phyloP scores from a whole-genome alignment of 2,888 invertebrate genomes.

The Polyploca ridens region DNA sequence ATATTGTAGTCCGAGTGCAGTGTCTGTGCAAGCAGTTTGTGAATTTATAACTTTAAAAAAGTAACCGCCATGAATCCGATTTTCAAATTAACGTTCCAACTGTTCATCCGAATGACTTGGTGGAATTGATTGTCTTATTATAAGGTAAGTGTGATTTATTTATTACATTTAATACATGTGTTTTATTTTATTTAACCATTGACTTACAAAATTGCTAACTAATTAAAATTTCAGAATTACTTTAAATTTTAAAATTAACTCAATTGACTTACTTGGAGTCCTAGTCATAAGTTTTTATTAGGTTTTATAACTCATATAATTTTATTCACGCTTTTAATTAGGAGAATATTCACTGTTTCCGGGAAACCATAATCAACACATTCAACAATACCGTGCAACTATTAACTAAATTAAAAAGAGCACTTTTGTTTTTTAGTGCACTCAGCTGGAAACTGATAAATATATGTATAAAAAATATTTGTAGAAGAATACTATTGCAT shows the following conservation, averaged over 20 bases:
- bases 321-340: neutral
- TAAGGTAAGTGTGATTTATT: conserved; percentile 42
- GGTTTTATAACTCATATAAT: conserved; percentile 22
- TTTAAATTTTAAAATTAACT: too few relatives aligned
- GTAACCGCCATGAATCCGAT: conserved; percentile 48
- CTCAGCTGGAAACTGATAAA: conserved; percentile 63
- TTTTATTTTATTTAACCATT: neutral
- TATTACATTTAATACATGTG: neutral
- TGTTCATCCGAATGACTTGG: conserved; percentile 42
- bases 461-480: conserved; percentile 65
- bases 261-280: too few relatives aligned
- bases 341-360: neutral
- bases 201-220: too few relatives aligned
- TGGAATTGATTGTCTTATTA: conserved; percentile 46
- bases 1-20: conserved; percentile 57
- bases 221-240: too few relatives aligned
- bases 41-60: conserved; percentile 40
- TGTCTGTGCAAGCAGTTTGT: conserved; percentile 50
- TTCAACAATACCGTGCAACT: neutral
- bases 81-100: conserved; percentile 54
- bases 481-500: conserved; percentile 58
- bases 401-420: neutral
- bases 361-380: neutral
- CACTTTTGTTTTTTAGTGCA: conserved; percentile 23
- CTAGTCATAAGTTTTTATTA: too few relatives aligned